These are phyloP conservation scores for Ptychoptera contaminata DNA, from an alignment of 2,888 invertebrate species.

Conservation along the genomic window DNA sequence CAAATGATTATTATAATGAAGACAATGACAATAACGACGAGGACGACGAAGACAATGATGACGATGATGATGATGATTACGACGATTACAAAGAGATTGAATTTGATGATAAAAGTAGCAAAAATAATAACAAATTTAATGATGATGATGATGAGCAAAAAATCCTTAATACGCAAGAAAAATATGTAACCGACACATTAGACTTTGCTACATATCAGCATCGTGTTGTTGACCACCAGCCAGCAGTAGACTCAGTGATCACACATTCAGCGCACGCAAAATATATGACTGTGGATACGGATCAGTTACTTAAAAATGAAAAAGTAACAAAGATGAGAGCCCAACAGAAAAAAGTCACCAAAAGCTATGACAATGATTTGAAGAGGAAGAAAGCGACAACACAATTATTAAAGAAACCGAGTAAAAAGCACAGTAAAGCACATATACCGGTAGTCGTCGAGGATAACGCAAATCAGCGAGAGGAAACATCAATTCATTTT, in stretches of 20 bases:
- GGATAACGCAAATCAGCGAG: constrained; percentile 14
- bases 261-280: background rate
- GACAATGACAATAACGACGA: constrained; percentile 4
- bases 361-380: constrained; percentile 20
- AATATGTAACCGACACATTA: constrained; percentile 19
- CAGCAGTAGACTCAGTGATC: too few species aligned
- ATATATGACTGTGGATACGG: constrained; percentile 11
- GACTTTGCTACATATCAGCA: too few species aligned
- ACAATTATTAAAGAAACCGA: constrained; percentile 4
- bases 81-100: constrained; percentile 5
- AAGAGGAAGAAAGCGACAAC: constrained; percentile 26
- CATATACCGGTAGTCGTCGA: constrained; percentile 10
- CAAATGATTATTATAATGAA: background rate
- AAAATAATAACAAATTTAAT: constrained; percentile 6
- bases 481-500: constrained; percentile 6
- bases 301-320: constrained; percentile 9
- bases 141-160: constrained; percentile 20
- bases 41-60: constrained; percentile 7
- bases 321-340: background rate
- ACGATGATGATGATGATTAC: constrained; percentile 6
- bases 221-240: too few species aligned
- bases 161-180: constrained; percentile 26
- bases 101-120: constrained; percentile 4
- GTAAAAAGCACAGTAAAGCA: constrained; percentile 5
- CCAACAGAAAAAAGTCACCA: constrained; percentile 9